Conservation (phyloP, 2,113 vertebrate genomes). For the Colaptes auratus region DNA sequence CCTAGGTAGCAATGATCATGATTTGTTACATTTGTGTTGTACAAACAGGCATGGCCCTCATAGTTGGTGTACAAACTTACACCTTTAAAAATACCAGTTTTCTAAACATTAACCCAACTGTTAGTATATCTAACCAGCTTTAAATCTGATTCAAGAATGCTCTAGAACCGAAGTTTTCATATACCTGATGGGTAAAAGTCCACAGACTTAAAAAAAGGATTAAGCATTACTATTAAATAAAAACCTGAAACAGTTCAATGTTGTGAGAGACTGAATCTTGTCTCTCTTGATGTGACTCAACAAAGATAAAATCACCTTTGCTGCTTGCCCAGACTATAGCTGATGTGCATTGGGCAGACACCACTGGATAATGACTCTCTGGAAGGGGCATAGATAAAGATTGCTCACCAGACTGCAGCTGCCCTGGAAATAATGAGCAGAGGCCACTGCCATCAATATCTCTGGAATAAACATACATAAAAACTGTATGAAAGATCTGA, state of each 20-base stretch:
- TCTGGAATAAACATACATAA: no score
- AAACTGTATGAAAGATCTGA: no score
- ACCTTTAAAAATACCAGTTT: background rate
- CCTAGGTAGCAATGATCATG: background rate
- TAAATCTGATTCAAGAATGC: background rate
- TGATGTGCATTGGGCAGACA: no score
- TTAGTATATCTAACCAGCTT: background rate
- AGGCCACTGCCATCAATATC: no score
- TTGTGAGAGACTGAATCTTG: no score
- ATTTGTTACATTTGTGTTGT: background rate
- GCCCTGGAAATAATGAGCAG: no score
- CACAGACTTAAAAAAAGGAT: background rate
- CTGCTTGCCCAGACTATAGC: no score
- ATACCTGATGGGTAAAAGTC: background rate
- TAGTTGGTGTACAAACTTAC: background rate
- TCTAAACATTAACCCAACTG: background rate
- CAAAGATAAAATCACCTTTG: no score
- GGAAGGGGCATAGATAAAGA: no score
- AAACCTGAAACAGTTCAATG: background rate
- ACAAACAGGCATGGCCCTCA: background rate
- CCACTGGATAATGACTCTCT: no score
- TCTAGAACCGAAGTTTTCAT: background rate
- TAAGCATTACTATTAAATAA: background rate
- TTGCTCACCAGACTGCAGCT: no score
- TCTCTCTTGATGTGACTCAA: no score